A percentile compares a stretch with the other conserved stretches of the same genome.
Conservation (phyloP, 2,888 invertebrate genomes). For the Saturnia pavonia region DNA sequence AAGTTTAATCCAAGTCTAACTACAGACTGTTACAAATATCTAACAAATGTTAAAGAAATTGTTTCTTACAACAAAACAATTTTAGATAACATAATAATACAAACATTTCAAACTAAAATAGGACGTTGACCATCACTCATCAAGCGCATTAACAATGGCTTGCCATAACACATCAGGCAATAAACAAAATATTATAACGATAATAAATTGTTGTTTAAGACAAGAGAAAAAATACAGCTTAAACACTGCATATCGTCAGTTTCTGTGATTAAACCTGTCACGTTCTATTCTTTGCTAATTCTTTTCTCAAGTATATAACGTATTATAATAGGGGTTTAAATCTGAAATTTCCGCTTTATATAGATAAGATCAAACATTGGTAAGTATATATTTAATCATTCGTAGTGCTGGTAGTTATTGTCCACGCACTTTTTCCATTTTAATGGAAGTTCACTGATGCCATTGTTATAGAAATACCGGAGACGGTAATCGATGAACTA, state of each 20-base stretch:
- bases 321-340: too few species aligned
- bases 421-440: too few species aligned
- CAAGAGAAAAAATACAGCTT: conserved; percentile 18
- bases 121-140: conserved; percentile 9
- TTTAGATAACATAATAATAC: conserved; percentile 1
- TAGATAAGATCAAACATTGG: too few species aligned
- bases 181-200: conserved; percentile 21
- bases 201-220: conserved; percentile 21
- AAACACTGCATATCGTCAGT: conserved; percentile 1
- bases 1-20: not conserved
- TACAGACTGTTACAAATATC: not conserved
- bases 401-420: too few species aligned
- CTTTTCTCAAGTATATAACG: not conserved
- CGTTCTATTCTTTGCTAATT: not conserved
- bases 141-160: conserved; percentile 8
- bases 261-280: not conserved
- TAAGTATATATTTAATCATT: too few species aligned
- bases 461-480: too few species aligned
- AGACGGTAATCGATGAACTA: too few species aligned
- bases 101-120: not conserved
- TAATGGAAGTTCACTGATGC: too few species aligned
- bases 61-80: not conserved
- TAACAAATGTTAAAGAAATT: not conserved
- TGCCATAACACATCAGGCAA: conserved; percentile 21
- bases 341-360: too few species aligned